Evolutionary conservation across 2,797 vertebrate species (phyloP), one percentile per base, ranked within the genome.

Genomic region (Myiotriccus ornatus): DNA sequence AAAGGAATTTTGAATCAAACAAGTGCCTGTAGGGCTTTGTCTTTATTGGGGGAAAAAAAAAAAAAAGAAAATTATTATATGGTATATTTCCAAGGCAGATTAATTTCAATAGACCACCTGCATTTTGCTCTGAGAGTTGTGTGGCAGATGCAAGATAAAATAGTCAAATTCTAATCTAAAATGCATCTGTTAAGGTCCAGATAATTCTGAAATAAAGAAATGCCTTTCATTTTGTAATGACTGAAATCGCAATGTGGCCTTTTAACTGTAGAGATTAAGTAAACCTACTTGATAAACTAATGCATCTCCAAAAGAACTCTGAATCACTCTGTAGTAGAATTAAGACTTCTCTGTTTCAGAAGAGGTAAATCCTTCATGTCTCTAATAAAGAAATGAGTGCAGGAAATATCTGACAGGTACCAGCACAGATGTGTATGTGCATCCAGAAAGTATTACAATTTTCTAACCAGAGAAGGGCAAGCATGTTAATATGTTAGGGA

Each of bases 371-470:
- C 11, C 12, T 82, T 19, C 34, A 43, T 94, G 28, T 2, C 12
- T 92, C 3, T 75, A 43, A 37, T 37, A 28, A 4, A 93, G 50
- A 91, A 75, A 60, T 78, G 46, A 37, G n/a, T 50, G 62, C 32
- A 91, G 76, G 76, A 79, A 91, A 67, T 62, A 56, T 30, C 59
- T 86, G 87, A 91, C 9, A 74, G 71, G 50, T 89, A 73, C 70
- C 8, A n/a, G 59, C 53, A 55, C 30, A 74, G 57, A 56, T 70
- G n/a, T 69, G 17, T 85, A 37, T 88, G 55, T 85, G 46, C 68
- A 89, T 92, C 49, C 68, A 53, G 49, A 95, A 84, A 85, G 25
- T 37, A 62, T 84, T 53, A 34, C 37, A 84, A 52, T 95, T 94
- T 95, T 91, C 87, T 81, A 46, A 89, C 28, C 8, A 8, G 63